These are phyloP conservation scores for Anabas testudineus DNA, from an alignment of 2,797 vertebrate genomes.

Conservation along the genomic window DNA sequence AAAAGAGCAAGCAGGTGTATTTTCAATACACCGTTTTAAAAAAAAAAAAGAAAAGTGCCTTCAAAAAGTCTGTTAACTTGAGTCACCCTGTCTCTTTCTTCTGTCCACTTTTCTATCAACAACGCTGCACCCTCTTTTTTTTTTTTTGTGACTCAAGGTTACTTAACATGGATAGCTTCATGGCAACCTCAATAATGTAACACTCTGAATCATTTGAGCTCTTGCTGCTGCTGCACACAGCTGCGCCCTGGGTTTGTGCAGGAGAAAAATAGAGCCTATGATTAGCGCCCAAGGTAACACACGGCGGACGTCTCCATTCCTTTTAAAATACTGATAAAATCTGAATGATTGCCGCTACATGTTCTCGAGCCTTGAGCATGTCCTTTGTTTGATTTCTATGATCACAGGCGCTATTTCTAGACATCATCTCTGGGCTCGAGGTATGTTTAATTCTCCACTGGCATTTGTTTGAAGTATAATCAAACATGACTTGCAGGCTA, in stretches of 20 bases:
- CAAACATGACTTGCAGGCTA: slow-evolving; percentile 17
- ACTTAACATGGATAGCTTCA: neutral
- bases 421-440: slow-evolving; percentile 16
- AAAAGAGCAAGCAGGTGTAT: neutral
- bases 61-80: neutral
- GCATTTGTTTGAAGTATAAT: slow-evolving; percentile 36
- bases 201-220: slow-evolving; percentile 7
- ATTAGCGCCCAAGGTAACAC: slow-evolving; percentile 13
- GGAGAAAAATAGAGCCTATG: neutral
- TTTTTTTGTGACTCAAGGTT: neutral
- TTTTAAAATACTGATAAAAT: slow-evolving; percentile 27
- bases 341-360: slow-evolving; percentile 12
- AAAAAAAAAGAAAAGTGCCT: neutral
- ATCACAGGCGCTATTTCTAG: slow-evolving; percentile 32
- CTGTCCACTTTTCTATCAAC: neutral
- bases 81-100: neutral
- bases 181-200: slow-evolving; percentile 21
- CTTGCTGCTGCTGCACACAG: neutral
- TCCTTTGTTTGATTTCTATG: slow-evolving; percentile 28
- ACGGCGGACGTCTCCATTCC: neutral
- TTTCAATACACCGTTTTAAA: no score
- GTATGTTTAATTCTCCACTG: slow-evolving; percentile 14
- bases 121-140: no score
- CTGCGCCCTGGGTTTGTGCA: neutral
- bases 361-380: slow-evolving; percentile 12